phyloP scores from a whole-genome alignment of 1,140 invertebrate genomes.

The Microplitis mediator region DNA sequence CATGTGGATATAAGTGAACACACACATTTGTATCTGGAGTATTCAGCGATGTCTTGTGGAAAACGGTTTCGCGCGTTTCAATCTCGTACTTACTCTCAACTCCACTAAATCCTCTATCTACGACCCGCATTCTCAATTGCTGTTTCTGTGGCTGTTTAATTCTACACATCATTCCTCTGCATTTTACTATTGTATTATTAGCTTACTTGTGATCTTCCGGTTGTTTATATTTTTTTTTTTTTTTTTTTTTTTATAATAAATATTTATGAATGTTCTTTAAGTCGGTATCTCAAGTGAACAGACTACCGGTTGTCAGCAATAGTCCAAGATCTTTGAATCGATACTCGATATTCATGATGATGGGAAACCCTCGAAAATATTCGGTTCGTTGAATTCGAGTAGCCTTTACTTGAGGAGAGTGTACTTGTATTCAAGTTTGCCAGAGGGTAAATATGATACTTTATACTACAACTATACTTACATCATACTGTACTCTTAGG shows the following conservation, averaged over 20 bases:
- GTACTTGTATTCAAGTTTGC: constrained; percentile 6
- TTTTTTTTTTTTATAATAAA: not conserved
- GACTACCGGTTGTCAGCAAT: not conserved
- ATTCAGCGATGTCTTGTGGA: constrained; percentile 6
- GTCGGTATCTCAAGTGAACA: not conserved
- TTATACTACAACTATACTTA: not conserved
- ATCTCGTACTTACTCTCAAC: not conserved
- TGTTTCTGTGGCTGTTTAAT: no score
- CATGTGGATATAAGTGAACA: not conserved
- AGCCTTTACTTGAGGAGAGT: constrained; percentile 7
- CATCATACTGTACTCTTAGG: no score
- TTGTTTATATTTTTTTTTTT: not conserved
- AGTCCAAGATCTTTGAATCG: not conserved
- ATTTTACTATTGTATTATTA: no score
- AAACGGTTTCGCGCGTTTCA: not conserved
- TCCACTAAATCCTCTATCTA: no score
- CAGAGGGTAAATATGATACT: constrained; percentile 11
- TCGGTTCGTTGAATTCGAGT: constrained; percentile 18
- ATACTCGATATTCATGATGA: constrained; percentile 22
- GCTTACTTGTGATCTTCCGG: no score
- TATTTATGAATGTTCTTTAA: constrained; percentile 3
- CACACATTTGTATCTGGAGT: not conserved
- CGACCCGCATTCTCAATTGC: no score
- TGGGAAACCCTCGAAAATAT: constrained; percentile 14
- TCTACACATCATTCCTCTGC: no score